Evolutionary conservation across 37 sponge, comb jelly and placozoan genomes (phyloP), one percentile per base, ranked within the genome.

Genomic region (Cladorhizidae sp.): DNA sequence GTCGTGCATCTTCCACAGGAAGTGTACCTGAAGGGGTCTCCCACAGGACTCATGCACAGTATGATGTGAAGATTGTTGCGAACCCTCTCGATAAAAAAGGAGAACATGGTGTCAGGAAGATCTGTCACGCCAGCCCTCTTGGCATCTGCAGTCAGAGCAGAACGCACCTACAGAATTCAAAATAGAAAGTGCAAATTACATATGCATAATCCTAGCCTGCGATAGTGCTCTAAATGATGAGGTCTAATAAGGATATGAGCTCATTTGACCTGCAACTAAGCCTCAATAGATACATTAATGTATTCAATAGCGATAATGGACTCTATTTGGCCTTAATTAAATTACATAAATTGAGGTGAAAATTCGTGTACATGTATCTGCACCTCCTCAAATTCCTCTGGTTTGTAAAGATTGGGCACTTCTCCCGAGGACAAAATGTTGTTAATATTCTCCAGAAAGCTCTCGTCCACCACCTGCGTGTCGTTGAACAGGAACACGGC

Each of bases 301-400:
- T n/a, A n/a, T n/a, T n/a, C n/a, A n/a, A n/a, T n/a, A n/a, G n/a
- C n/a, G n/a, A n/a, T n/a, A n/a, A n/a, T n/a, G n/a, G n/a, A n/a
- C n/a, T n/a, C n/a, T n/a, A n/a, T n/a, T n/a, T n/a, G n/a, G n/a
- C n/a, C n/a, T n/a, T n/a, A n/a, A n/a, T n/a, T n/a, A n/a, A n/a
- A n/a, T n/a, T n/a, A n/a, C n/a, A n/a, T n/a, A n/a, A n/a, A n/a
- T n/a, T n/a, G n/a, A n/a, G n/a, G n/a, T n/a, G n/a, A n/a, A n/a
- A n/a, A n/a, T n/a, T n/a, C n/a, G n/a, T n/a, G n/a, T n/a, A n/a
- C n/a, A n/a, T 74, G 52, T 40, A 39, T 54, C 49, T 77, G 75
- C 18, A 95, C 99, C 84, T 96, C 97, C 72, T 99, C 99, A 80
- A 99, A 99, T 28, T 99, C 99, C 17, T 99, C 99, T 57, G 96